phyloP scores from a whole-genome alignment of 2,888 invertebrate species.

The Idaea biselata region DNA sequence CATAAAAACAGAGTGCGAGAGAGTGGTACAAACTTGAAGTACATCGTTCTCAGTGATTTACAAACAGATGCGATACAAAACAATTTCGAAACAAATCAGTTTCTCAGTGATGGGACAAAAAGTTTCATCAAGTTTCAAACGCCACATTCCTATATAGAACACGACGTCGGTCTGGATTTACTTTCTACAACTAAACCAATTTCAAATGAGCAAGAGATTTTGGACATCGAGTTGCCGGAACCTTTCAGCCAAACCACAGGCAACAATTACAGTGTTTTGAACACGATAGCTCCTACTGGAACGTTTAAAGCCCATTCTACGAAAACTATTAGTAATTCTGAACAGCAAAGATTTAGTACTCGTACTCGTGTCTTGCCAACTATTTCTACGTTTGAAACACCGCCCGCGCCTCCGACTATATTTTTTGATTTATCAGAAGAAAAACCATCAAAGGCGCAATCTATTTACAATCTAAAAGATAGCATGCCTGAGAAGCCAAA shows the following conservation, averaged over 20 bases:
- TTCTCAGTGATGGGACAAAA: conserved; percentile 16
- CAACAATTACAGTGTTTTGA: conserved; percentile 47
- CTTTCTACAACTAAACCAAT: conserved; percentile 19
- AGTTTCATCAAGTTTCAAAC: conserved; percentile 44
- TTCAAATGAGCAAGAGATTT: conserved; percentile 42
- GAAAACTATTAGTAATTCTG: conserved; percentile 20
- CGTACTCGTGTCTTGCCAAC: conserved; percentile 33
- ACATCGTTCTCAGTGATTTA: conserved; percentile 56
- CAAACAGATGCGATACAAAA: conserved; percentile 50
- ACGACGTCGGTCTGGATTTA: conserved; percentile 40
- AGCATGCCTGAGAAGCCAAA: conserved; percentile 9
- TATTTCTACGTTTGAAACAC: conserved; percentile 58
- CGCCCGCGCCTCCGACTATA: conserved; percentile 35
- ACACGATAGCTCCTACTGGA: conserved; percentile 36
- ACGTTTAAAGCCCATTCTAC: conserved; percentile 34
- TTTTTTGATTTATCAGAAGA: conserved; percentile 22
- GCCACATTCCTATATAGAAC: conserved; percentile 44
- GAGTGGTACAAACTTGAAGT: conserved; percentile 42
- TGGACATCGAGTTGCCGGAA: conserved; percentile 31
- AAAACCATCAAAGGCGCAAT: conserved; percentile 13
- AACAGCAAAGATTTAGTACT: conserved; percentile 29
- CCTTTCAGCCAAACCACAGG: conserved; percentile 25
- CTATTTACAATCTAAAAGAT: conserved; percentile 32
- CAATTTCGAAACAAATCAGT: conserved; percentile 43
- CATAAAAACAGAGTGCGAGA: conserved; percentile 50